Evolutionary conservation across 1,140 invertebrate genomes (phyloP), one percentile per base, ranked within the genome.

Genomic region (Drosophila sucinea): DNA sequence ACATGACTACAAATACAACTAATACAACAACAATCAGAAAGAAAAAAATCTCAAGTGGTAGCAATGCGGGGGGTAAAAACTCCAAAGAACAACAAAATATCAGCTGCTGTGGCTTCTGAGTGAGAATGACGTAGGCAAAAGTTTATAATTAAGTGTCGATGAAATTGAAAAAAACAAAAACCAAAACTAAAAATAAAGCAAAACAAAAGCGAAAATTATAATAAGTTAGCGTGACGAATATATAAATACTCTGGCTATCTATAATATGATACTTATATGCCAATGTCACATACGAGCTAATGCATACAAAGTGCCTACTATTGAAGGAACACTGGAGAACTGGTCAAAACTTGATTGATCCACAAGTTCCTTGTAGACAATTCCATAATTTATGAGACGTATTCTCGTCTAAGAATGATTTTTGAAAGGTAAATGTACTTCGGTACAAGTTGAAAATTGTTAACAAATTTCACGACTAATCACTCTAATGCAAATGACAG

Each of bases 61-160:
- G 55, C 73, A 66, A 67, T 65, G 67, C 64, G 77, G 55, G 70
- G 67, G 60, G 81, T 60, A 67, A 55, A 47, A 74, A 32, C 61
- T 56, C 65, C 56, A 54, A 65, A 67, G 25, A 65, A 58, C 70
- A 73, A 61, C 58, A 65, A 79, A 71, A 47, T 67, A 79, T 57
- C 75, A 81, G 67, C 67, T 81, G 71, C 67, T 41, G 32, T 35
- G 17, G 56, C 74, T 70, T 77, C 66, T 84, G 67, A 60, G 60
- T 54, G 54, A 38, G 54, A 38, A 87, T 83, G 83, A 86, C 84
- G 83, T 83, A 70, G 79, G 10, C 76, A 87, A 83, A 83, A 86
- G 67, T 70, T 71, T 63, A 86, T 86, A 89, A 86, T 87, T 87
- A 89, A 89, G 79, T 87, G 71, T 47, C 72, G 76, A 87, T 86